These are phyloP conservation scores for Lasioglossum vierecki DNA, from an alignment of 2,888 invertebrate genomes.

Conservation along the genomic window DNA sequence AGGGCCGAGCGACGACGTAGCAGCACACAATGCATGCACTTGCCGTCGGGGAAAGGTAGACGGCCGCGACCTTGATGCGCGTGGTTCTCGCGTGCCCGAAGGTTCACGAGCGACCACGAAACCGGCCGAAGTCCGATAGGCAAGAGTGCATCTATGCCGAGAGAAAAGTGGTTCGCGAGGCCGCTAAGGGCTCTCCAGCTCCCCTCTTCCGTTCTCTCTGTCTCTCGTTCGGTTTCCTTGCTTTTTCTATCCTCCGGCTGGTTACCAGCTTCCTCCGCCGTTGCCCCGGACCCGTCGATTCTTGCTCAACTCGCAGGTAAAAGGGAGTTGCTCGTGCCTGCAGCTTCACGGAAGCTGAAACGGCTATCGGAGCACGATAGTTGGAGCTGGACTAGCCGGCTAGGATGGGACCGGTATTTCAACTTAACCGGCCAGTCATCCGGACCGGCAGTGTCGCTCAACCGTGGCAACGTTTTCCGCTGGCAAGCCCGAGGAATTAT, in stretches of 20 bases:
- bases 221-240: slow-evolving; percentile 7
- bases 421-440: slow-evolving; percentile 75
- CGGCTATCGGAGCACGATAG: slow-evolving; percentile 66
- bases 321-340: slow-evolving; percentile 55
- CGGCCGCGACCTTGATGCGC: slow-evolving; percentile 82
- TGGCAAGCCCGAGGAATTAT: slow-evolving; percentile 46
- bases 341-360: slow-evolving; percentile 75
- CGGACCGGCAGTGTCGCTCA: slow-evolving; percentile 74
- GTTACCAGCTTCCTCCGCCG: neutral
- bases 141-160: slow-evolving; percentile 46
- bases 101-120: slow-evolving; percentile 66
- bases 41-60: slow-evolving; percentile 77
- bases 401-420: slow-evolving; percentile 79
- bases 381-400: slow-evolving; percentile 66
- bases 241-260: slow-evolving; percentile 34
- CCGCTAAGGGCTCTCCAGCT: slow-evolving; percentile 62
- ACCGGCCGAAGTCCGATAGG: slow-evolving; percentile 61
- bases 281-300: slow-evolving; percentile 8
- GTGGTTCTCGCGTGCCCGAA: slow-evolving; percentile 82
- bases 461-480: slow-evolving; percentile 64
- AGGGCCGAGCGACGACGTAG: slow-evolving; percentile 64
- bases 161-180: slow-evolving; percentile 61
- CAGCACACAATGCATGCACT: slow-evolving; percentile 75
- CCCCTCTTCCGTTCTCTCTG: slow-evolving; percentile 24
- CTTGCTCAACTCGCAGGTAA: slow-evolving; percentile 40